Evolutionary conservation across 2,797 vertebrate genomes (phyloP), one percentile per base, ranked within the genome.

Genomic region (Babyrousa celebensis): DNA sequence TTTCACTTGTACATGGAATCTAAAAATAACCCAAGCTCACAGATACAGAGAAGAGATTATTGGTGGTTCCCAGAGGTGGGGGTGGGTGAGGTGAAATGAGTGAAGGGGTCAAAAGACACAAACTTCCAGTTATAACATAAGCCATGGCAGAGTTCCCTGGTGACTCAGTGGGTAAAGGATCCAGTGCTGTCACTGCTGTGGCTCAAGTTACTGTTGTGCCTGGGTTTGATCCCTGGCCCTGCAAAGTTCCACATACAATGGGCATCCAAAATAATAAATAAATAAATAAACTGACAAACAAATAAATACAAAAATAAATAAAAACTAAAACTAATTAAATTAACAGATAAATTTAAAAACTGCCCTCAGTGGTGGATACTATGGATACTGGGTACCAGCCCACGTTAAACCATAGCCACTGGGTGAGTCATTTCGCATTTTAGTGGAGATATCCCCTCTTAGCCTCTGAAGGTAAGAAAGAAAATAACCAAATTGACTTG

Each of bases 401-500:
- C 36, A 1, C 5, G 6, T 40, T 21, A 87, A 93, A n/a, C 52
- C 67, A 23, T 2, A 4, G 40, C 16, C 7, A 7, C 18, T 14
- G 40, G 29, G 95, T 67, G 20, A 75, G 6, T 36, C 11, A 18
- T 74, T 91, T 48, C 67, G 6, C 54, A 87, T 86, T 94, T 89
- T 80, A 89, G 67, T 65, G 65, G 78, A 25, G 20, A 70, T 75
- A 65, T 60, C 65, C 58, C 74, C 25, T 75, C 91, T 63, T 52
- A 94, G 32, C 29, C 70, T 95, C 72, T 93, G 79, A 97, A 92
- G 29, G 67, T 80, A 89, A 91, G 23, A 79, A 36, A 87, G 60
- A 83, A 96, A 94, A 93, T 82, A 89, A 96, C 48, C 72, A 90
- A 91, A 94, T 79, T 6, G 12, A 95, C 27, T 79, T 75, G 75